Conservation (phyloP, 2,888 invertebrate genomes). For the Drosophila phalerata region DNA sequence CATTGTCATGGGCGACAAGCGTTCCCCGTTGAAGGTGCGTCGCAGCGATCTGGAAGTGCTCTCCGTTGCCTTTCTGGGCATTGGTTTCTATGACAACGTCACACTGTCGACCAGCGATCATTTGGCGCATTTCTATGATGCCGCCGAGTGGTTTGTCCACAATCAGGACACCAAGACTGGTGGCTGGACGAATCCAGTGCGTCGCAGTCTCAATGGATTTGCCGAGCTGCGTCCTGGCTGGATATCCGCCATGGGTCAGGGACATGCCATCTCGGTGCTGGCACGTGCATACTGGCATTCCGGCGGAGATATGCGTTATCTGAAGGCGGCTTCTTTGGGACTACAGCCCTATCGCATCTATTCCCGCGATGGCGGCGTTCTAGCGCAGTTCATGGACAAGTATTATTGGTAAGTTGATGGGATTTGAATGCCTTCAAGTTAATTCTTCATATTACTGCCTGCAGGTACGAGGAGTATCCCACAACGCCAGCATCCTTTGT, state of each 20-base stretch:
- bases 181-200: conserved; percentile 97
- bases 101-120: conserved; percentile 94
- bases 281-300: conserved; percentile 95
- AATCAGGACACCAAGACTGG: conserved; percentile 94
- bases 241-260: conserved; percentile 99
- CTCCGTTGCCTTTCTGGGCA: conserved; percentile 89
- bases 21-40: conserved; percentile 80
- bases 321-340: conserved; percentile 93
- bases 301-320: conserved; percentile 90
- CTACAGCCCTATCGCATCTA: conserved; percentile 91
- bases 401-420: conserved; percentile 91
- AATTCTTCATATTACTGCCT: neutral
- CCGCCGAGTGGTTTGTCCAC: conserved; percentile 96
- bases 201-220: conserved; percentile 91
- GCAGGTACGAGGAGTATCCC: conserved; percentile 98
- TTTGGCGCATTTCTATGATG: conserved; percentile 95
- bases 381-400: conserved; percentile 93
- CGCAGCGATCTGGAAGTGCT: conserved; percentile 87
- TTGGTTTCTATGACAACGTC: conserved; percentile 91
- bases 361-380: conserved; percentile 92
- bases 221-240: conserved; percentile 94
- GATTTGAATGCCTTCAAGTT: neutral
- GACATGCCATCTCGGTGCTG: conserved; percentile 97
- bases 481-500: conserved; percentile 97
- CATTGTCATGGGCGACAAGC: conserved; percentile 86